phyloP scores from a whole-genome alignment of 1,140 invertebrate species.

The Hyposmocoma kahamanoa region DNA sequence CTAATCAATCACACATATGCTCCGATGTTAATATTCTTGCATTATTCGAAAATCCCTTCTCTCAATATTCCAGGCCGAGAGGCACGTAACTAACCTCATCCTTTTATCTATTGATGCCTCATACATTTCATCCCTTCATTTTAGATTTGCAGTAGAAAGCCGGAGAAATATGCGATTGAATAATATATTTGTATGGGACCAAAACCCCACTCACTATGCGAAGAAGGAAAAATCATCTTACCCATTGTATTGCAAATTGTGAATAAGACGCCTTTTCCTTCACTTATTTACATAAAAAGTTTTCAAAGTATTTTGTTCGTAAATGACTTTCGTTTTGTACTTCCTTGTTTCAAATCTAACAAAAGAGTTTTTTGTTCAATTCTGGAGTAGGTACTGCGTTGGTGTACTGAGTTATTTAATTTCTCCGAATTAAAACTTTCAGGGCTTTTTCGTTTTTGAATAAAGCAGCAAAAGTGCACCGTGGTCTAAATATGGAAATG shows the following conservation, averaged over 20 bases:
- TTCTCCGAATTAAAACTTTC: too few species aligned
- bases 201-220: conserved; percentile 57
- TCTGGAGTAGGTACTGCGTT: too few species aligned
- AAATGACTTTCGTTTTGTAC: conserved; percentile 55
- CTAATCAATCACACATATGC: too few species aligned
- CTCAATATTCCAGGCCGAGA: background rate
- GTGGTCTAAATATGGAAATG: too few species aligned
- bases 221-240: conserved; percentile 65
- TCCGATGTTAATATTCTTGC: background rate
- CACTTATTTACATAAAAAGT: conserved; percentile 65
- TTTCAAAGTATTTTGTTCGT: conserved; percentile 49
- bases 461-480: too few species aligned
- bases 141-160: conserved; percentile 52
- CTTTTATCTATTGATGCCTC: conserved; percentile 42
- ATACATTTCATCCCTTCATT: conserved; percentile 51
- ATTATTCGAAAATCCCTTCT: background rate
- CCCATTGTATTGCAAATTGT: conserved; percentile 70
- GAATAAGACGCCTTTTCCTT: conserved; percentile 55
- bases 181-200: conserved; percentile 66
- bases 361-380: conserved; percentile 22
- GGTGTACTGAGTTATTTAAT: background rate
- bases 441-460: too few species aligned
- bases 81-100: conserved; percentile 14
- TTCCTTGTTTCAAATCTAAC: conserved; percentile 19
- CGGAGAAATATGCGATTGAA: conserved; percentile 62